Evolutionary conservation across 1,140 invertebrate species (phyloP).

Genomic region (Megalopta genalis): DNA sequence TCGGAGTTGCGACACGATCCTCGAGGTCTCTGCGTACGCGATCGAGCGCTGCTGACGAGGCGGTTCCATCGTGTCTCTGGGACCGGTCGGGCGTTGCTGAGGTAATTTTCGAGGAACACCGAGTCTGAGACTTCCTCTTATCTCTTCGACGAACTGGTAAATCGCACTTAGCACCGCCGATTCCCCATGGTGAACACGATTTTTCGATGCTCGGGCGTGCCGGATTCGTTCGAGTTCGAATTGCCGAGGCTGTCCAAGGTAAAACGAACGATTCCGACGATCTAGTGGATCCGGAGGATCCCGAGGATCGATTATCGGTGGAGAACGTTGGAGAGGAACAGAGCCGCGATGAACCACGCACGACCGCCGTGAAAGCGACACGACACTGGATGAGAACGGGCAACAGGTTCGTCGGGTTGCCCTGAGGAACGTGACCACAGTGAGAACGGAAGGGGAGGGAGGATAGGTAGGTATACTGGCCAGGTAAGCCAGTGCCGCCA

Average conservation of each 20-base stretch:
- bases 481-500: slow-evolving; percentile 62
- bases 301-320: too few species aligned
- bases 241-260: neutral
- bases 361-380: slow-evolving; percentile 54
- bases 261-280: too few species aligned
- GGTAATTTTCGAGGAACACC: neutral
- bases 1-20: slow-evolving; percentile 5
- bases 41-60: neutral
- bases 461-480: slow-evolving; percentile 28
- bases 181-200: too few species aligned
- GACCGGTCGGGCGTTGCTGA: neutral
- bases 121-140: too few species aligned
- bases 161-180: too few species aligned
- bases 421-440: slow-evolving; percentile 51
- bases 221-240: neutral
- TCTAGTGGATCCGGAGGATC: neutral
- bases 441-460: slow-evolving; percentile 7
- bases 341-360: slow-evolving; percentile 20
- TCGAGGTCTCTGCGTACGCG: neutral
- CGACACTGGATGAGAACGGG: slow-evolving; percentile 60
- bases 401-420: slow-evolving; percentile 64
- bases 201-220: too few species aligned
- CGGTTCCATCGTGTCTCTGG: neutral
- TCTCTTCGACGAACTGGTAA: too few species aligned
- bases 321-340: neutral